These are phyloP conservation scores for Phaetusa simplex DNA, from an alignment of 2,113 vertebrate genomes.

Conservation along the genomic window DNA sequence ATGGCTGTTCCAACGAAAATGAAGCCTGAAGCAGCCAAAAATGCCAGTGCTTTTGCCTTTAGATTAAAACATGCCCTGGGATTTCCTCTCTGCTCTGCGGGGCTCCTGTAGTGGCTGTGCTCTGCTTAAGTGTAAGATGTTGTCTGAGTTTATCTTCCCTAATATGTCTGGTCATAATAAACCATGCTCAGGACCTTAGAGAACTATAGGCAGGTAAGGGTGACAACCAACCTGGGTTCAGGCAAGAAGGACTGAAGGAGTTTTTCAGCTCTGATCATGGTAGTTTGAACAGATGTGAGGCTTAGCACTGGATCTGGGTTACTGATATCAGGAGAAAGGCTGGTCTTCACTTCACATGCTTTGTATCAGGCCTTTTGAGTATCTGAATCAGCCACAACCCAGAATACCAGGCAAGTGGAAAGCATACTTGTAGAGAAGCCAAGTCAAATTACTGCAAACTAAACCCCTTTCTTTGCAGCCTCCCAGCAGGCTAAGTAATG, in stretches of 20 bases:
- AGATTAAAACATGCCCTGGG: rapidly evolving
- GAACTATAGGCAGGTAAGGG: rapidly evolving
- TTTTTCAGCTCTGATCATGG: neutral
- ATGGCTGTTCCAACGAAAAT: neutral
- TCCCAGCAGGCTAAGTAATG: neutral
- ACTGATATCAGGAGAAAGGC: neutral
- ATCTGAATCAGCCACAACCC: neutral
- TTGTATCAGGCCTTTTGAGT: neutral
- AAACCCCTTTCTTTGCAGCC: neutral
- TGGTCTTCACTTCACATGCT: rapidly evolving
- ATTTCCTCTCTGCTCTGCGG: rapidly evolving
- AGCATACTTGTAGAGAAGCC: neutral
- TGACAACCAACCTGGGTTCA: rapidly evolving
- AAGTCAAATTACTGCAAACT: too few relatives aligned
- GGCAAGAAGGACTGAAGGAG: neutral
- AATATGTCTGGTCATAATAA: too few relatives aligned
- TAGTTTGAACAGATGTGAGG: neutral
- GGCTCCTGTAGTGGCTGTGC: too few relatives aligned
- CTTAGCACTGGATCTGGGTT: neutral
- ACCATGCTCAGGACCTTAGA: neutral
- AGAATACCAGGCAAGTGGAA: neutral
- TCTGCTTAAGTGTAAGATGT: neutral
- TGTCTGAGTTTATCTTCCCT: neutral
- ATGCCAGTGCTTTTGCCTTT: neutral
- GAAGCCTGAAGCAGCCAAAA: neutral